Evolutionary conservation across 2,113 vertebrate species (phyloP), one percentile per base, ranked within the genome.

Genomic region (Progne subis): DNA sequence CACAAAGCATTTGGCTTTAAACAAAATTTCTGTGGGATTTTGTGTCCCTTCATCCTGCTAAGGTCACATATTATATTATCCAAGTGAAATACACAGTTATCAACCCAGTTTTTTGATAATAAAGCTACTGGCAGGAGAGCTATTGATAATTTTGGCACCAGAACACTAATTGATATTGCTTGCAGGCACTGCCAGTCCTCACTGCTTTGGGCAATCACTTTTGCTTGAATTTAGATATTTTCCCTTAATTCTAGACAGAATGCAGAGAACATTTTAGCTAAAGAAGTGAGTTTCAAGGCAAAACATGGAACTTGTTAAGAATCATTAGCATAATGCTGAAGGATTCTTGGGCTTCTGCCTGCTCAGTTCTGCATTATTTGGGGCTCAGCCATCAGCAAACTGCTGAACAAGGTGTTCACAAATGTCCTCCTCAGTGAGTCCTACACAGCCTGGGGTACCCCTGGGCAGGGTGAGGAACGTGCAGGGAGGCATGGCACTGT

Each of bases 331-430:
- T 77, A 70, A 88, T 67, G 91, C 52, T 92, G 83, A 93, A 82
- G 88, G 88, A 75, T 94, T 94, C 81, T 84, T 94, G 86, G 83
- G 83, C n/a, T 94, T n/a, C 57, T 94, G 91, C 92, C 92, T 78
- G 56, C 3, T 92, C 64, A 41, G 68, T 41, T 91, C 83, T 75
- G 69, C 77, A 41, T 86, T 56, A 43, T 71, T 32, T 86, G 86
- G 86, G 77, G 46, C 83, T 94, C 83, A 82, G 94, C 80, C 91
- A 92, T 26, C 69, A 47, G 74, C 89, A 85, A 60, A 60, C 19
- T 76, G 82, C 76, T 68, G 86, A 81, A 32, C 26, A 29, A 71
- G 56, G 68, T n/a, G 32, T 11, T 88, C 47, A 39, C 47, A 55
- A 12, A 19, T 0, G 0, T 14, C 28, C 49, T 49, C 46, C 82